Conservation (phyloP, 2,888 invertebrate species). For the Drosophila imparisetae region DNA sequence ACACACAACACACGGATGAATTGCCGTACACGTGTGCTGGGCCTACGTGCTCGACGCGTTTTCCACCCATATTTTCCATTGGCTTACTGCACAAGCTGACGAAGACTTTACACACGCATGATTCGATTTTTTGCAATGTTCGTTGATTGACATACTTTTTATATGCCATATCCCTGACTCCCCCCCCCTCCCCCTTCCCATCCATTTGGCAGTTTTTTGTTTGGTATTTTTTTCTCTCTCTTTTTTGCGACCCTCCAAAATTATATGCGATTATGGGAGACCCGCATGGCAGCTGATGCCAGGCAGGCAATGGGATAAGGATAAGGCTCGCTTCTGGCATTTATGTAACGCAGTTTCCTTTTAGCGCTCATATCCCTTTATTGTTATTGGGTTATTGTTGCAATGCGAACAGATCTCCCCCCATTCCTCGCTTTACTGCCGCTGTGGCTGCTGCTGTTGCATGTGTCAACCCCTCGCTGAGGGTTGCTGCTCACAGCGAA, state of each 20-base stretch:
- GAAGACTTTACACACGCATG: slow-evolving; percentile 53
- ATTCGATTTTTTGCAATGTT: slow-evolving; percentile 59
- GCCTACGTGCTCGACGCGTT: slow-evolving; percentile 37
- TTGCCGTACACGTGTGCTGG: slow-evolving; percentile 19
- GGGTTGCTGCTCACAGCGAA: slow-evolving; percentile 16
- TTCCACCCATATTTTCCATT: slow-evolving; percentile 20
- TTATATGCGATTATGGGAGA: slow-evolving; percentile 69
- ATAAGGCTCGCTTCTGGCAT: slow-evolving; percentile 42
- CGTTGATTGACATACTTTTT: slow-evolving; percentile 78
- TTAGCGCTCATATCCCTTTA: slow-evolving; percentile 65
- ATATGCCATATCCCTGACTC: slow-evolving; percentile 70
- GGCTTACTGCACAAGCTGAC: slow-evolving; percentile 3
- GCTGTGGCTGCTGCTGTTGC: slow-evolving; percentile 43
- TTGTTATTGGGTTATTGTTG: slow-evolving; percentile 77
- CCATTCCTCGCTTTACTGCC: neutral
- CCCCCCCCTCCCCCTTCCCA: neutral
- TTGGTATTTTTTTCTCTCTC: slow-evolving; percentile 4
- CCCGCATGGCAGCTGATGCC: slow-evolving; percentile 75
- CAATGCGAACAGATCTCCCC: slow-evolving; percentile 42
- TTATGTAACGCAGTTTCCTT: slow-evolving; percentile 46
- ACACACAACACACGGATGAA: slow-evolving; percentile 19
- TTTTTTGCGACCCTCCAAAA: slow-evolving; percentile 49
- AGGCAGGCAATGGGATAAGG: slow-evolving; percentile 30
- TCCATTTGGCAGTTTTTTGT: slow-evolving; percentile 23
- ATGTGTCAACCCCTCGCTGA: slow-evolving; percentile 58